Percentiles rank a stretch among this genome's conserved stretches.
phyloP scores from a whole-genome alignment of 2,888 invertebrate genomes.

The Drosophila maculinotata region DNA sequence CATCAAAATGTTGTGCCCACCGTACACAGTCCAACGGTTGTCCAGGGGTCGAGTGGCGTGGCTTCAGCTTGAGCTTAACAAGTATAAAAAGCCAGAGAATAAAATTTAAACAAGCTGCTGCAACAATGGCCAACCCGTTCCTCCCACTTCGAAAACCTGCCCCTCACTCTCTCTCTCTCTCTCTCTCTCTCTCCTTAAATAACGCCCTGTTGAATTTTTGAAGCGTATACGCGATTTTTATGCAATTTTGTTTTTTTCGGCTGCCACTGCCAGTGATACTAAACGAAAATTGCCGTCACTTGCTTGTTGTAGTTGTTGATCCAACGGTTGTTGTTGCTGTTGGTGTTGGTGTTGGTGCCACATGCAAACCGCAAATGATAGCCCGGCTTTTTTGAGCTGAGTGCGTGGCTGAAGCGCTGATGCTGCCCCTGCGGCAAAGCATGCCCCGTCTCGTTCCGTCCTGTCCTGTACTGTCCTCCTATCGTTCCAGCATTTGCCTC shows the following conservation, averaged over 20 bases:
- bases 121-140: conserved; percentile 28
- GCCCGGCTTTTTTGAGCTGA: conserved; percentile 40
- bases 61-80: conserved; percentile 35
- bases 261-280: conserved; percentile 10
- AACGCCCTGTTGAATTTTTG: conserved; percentile 52
- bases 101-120: conserved; percentile 68
- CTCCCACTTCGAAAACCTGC: background rate
- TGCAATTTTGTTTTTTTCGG: conserved; percentile 22
- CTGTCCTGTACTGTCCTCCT: background rate
- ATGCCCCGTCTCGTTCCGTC: background rate
- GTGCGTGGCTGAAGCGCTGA: conserved; percentile 37
- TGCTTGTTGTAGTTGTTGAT: conserved; percentile 4
- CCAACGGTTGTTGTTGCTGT: conserved; percentile 9
- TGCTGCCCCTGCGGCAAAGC: conserved; percentile 16
- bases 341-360: conserved; percentile 21
- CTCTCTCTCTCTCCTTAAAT: conserved; percentile 30
- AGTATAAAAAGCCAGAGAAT: conserved; percentile 47
- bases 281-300: conserved; percentile 35
- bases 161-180: background rate
- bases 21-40: background rate
- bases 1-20: conserved; percentile 42
- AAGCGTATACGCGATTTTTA: conserved; percentile 54
- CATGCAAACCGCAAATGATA: conserved; percentile 67
- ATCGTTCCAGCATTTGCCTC: conserved; percentile 6
- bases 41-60: background rate